A percentile compares a stretch with the other conserved stretches of the same genome.
Evolutionary conservation across 2,797 vertebrate species (phyloP).

Genomic region (Betta splendens): DNA sequence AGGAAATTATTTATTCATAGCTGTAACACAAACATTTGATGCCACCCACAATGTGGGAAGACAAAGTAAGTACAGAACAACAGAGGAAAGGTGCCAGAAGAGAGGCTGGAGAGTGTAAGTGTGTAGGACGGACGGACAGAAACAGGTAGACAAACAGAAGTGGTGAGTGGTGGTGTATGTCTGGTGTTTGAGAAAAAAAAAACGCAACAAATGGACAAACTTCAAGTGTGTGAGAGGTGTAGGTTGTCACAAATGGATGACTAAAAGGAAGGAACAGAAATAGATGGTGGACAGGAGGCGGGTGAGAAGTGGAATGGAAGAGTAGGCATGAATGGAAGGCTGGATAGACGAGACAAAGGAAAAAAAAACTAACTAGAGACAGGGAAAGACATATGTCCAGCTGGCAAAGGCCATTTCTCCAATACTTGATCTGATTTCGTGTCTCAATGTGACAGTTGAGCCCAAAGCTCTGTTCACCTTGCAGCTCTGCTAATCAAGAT

Average conservation of each 20-base stretch:
- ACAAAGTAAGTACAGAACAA: constrained; percentile 37
- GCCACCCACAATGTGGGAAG: constrained; percentile 42
- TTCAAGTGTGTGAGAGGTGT: constrained; percentile 60
- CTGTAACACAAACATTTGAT: constrained; percentile 41
- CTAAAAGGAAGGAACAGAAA: constrained; percentile 60
- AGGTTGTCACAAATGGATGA: constrained; percentile 71
- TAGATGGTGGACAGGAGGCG: constrained; percentile 42
- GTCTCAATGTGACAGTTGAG: constrained; percentile 24
- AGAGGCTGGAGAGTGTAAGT: constrained; percentile 36
- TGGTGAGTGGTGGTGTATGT: constrained; percentile 31
- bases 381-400: constrained; percentile 50
- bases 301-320: constrained; percentile 59
- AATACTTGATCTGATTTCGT: background rate
- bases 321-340: constrained; percentile 56
- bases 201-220: constrained; percentile 50
- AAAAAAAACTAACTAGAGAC: too few species aligned
- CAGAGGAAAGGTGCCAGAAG: constrained; percentile 32
- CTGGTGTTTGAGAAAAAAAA: constrained; percentile 36
- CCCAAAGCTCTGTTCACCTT: constrained; percentile 33
- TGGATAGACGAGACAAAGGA: constrained; percentile 25
- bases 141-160: constrained; percentile 50
- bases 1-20: constrained; percentile 35
- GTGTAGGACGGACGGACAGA: constrained; percentile 31
- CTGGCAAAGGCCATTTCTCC: constrained; percentile 21
- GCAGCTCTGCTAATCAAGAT: constrained; percentile 58